Evolutionary conservation across 2,888 invertebrate genomes (phyloP).

Genomic region (Dione juno): DNA sequence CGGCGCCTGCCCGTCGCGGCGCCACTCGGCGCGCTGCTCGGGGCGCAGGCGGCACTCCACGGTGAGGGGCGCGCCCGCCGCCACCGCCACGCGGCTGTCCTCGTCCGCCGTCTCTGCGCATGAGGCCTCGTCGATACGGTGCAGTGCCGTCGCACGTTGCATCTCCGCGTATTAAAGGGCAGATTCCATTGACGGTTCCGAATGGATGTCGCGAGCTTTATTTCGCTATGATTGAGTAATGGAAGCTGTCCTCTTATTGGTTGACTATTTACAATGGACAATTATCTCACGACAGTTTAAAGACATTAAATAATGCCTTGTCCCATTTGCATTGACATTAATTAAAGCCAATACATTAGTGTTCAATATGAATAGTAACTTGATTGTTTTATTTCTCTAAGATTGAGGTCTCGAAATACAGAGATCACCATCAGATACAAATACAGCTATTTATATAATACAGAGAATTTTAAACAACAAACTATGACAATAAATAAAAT

Average conservation of each 20-base stretch:
- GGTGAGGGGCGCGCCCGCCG: conserved; percentile 65
- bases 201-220: not conserved
- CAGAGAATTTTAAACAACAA: not conserved
- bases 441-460: not conserved
- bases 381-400: conserved; percentile 12
- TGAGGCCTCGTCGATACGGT: conserved; percentile 28
- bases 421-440: not conserved
- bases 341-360: conserved; percentile 26
- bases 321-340: conserved; percentile 33
- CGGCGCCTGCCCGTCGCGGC: conserved; percentile 58
- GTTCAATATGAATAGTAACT: conserved; percentile 2
- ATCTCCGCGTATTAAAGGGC: conserved; percentile 1
- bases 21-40: conserved; percentile 52
- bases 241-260: conserved; percentile 8
- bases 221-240: not conserved
- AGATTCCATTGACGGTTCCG: conserved; percentile 12
- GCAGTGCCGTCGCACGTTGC: conserved; percentile 25
- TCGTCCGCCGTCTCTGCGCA: conserved; percentile 43
- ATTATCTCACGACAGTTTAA: conserved; percentile 37
- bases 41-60: conserved; percentile 70
- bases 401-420: not conserved
- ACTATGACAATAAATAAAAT: not conserved
- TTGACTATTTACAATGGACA: conserved; percentile 26
- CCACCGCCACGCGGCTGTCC: conserved; percentile 58
- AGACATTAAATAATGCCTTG: conserved; percentile 33